A percentile compares a stretch with the other conserved stretches of the same genome.
Conservation (phyloP, 2,797 vertebrate species). For the Phylloscopus collybita region DNA sequence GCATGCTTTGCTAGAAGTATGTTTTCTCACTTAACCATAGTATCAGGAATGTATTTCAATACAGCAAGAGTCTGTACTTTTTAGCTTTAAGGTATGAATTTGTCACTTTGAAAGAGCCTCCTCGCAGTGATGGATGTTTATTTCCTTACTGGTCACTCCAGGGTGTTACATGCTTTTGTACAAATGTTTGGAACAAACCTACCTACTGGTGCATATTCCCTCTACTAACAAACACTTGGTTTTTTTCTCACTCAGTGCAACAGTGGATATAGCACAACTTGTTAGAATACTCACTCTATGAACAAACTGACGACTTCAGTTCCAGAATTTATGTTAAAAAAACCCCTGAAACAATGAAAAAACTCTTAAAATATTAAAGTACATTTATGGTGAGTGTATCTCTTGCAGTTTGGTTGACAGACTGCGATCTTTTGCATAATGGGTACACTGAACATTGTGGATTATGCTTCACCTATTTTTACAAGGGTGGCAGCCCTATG, state of each 20-base stretch:
- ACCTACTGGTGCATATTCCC: not conserved
- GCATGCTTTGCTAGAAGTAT: not conserved
- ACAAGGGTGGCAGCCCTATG: not conserved
- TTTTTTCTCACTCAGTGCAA: not conserved
- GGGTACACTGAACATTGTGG: not conserved
- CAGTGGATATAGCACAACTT: not conserved
- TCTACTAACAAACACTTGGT: not conserved
- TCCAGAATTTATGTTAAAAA: not conserved
- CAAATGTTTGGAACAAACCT: not conserved
- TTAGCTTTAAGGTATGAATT: not conserved
- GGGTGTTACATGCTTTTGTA: not conserved
- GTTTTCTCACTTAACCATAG: not conserved
- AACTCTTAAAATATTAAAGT: not conserved
- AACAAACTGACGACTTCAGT: not conserved
- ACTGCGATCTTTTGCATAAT: not conserved
- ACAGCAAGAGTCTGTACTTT: not conserved
- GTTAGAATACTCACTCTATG: not conserved
- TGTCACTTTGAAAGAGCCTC: slow-evolving; percentile 1
- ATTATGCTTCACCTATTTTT: not conserved
- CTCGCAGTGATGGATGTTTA: not conserved
- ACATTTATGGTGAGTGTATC: not conserved
- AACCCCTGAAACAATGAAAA: not conserved
- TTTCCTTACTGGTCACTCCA: not conserved
- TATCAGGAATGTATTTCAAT: not conserved
- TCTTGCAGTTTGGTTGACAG: not conserved